A percentile compares a stretch with the other conserved stretches of the same genome.
These are phyloP conservation scores for Corynorhinus townsendii DNA, from an alignment of 2,113 vertebrate genomes.

Conservation along the genomic window DNA sequence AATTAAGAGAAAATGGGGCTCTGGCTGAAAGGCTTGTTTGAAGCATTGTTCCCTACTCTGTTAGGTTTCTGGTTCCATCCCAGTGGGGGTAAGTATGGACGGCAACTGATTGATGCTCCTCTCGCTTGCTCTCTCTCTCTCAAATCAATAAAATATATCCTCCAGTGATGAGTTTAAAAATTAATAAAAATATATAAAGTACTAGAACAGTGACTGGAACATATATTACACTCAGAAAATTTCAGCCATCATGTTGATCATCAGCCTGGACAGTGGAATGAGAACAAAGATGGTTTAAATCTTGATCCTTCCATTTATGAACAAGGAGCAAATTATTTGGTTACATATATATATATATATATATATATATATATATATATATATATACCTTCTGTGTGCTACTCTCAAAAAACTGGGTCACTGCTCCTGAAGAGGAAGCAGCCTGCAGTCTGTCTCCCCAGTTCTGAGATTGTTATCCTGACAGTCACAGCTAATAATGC, in stretches of 20 bases:
- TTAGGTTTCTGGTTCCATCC: not conserved
- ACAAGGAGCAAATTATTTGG: too few relatives aligned
- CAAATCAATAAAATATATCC: not conserved
- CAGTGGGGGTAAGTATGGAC: not conserved
- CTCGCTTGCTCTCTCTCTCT: not conserved
- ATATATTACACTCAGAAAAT: not conserved
- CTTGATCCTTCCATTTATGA: not conserved
- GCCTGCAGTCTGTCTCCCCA: not conserved
- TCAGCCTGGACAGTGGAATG: not conserved
- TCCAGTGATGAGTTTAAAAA: not conserved
- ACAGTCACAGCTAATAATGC: not conserved
- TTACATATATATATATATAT: not conserved
- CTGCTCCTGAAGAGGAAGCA: not conserved
- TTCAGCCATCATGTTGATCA: not conserved
- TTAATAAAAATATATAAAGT: not conserved
- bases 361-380: too few relatives aligned
- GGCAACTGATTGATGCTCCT: not conserved
- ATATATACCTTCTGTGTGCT: not conserved
- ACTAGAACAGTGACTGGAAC: not conserved
- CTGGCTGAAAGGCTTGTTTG: not conserved
- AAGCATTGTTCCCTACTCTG: not conserved
- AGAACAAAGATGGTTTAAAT: not conserved
- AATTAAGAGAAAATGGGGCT: conserved; percentile 29
- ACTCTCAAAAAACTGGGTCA: not conserved
- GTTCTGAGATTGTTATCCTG: not conserved